phyloP scores from a whole-genome alignment of 1,140 invertebrate species.

The Bombus pascuorum region DNA sequence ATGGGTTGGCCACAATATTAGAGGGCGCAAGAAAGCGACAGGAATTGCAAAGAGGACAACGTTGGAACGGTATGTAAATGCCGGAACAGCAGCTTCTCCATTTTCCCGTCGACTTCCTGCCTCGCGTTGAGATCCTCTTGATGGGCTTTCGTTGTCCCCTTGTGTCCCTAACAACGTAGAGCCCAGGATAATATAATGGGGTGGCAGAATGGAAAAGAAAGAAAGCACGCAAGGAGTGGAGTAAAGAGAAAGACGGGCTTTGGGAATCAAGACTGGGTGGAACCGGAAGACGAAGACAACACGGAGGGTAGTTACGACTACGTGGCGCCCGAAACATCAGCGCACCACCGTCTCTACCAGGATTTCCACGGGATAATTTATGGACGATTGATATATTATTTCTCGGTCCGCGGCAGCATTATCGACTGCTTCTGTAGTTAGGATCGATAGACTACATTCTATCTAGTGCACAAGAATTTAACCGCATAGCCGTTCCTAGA shows the following conservation, averaged over 20 bases:
- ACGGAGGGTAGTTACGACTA: slow-evolving; percentile 41
- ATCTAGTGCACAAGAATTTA: neutral
- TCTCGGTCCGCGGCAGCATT: neutral
- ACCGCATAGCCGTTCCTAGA: too few species aligned
- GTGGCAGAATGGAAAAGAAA: neutral
- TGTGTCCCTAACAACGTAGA: neutral
- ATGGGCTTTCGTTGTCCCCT: slow-evolving; percentile 7
- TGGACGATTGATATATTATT: slow-evolving; percentile 13
- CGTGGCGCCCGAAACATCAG: slow-evolving; percentile 45
- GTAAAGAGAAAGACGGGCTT: neutral
- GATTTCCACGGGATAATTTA: neutral
- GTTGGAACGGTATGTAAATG: slow-evolving; percentile 8
- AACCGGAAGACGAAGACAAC: slow-evolving; percentile 32
- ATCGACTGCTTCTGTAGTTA: neutral
- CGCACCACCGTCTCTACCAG: neutral
- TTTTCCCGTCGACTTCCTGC: slow-evolving; percentile 9
- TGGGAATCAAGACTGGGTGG: slow-evolving; percentile 41
- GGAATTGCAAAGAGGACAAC: neutral
- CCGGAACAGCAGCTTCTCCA: neutral
- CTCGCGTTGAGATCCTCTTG: neutral
- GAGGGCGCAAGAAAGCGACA: neutral
- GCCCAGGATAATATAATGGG: slow-evolving; percentile 3
- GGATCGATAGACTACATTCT: neutral
- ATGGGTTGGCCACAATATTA: neutral
- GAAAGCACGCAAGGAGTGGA: neutral